Base-by-base conservation (phyloP, 2,113 vertebrate species). In the Phrynosoma platyrhinos region DNA sequence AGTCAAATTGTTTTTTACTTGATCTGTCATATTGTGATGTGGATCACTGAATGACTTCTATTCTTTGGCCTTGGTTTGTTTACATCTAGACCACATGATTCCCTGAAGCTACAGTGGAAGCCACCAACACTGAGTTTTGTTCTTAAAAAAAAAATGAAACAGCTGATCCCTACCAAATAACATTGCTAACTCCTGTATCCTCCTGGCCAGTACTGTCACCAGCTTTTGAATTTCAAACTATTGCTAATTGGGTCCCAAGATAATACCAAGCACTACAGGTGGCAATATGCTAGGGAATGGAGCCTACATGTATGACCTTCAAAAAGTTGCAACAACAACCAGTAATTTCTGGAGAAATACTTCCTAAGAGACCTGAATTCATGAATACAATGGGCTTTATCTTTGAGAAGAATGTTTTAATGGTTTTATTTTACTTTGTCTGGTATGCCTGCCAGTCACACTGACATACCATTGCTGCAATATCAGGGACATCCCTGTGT, bases 161-260 rank as follows among this genome's bases (percentile, higher is more conserved):
- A 84, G 36, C 66, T 79, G 66, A 32, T 88, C 13, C 71, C 82
- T 7, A 25, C 83, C 79, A 84, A 77, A 77, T 3, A 66, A 77
- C n/a, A 71, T 72, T 25, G 75, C 52, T 84, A 84, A 27, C 84
- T 91, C 40, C 47, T 84, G 40, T 23, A 90, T 69, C 42, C 4
- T 90, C 9, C 40, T 5, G 53, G 18, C 30, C 79, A 89, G 32
- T 83, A 25, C 78, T 86, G 27, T 76, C 4, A 21, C n/a, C 53
- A 92, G 16, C 3, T 62, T 90, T 88, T 90, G 52, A 91, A 88
- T 69, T 88, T 90, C 87, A 64, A 84, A 21, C 42, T 87, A n/a
- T 55, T 91, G 68, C 53, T 91, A 90, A 89, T 88, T 91, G 81
- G 32, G 42, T 88, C 85, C 91, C 88, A 88, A 84, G 90, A 89